Percentiles rank a stretch among this genome's conserved stretches.
Conservation (phyloP, 2,113 vertebrate genomes). For the Mobula hypostoma region DNA sequence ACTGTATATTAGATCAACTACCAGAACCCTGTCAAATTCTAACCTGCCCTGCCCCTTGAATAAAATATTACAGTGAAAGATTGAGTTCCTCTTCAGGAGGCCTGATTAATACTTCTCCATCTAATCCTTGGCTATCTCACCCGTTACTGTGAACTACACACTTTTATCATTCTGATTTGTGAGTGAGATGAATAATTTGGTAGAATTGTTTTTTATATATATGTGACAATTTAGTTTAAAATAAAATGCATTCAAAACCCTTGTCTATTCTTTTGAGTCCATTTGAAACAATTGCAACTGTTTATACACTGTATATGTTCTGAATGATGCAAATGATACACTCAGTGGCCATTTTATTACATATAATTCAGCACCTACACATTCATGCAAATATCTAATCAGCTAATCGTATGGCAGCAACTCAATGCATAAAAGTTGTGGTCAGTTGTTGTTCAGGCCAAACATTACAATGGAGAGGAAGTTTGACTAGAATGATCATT, state of each 20-base stretch:
- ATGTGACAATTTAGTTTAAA: neutral
- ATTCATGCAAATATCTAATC: too few species aligned
- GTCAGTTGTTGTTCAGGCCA: too few species aligned
- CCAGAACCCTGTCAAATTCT: neutral
- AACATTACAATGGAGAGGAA: too few species aligned
- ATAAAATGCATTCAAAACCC: conserved; percentile 18
- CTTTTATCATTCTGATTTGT: neutral
- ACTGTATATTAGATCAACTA: neutral
- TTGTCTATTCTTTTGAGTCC: neutral
- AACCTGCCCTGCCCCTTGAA: neutral
- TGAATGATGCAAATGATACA: too few species aligned
- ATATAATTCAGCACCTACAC: too few species aligned
- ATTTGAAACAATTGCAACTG: neutral
- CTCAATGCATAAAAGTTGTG: too few species aligned
- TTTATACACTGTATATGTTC: neutral
- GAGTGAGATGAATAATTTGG: neutral
- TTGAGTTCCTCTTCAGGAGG: neutral
- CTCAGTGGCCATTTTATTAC: too few species aligned
- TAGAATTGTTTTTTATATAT: neutral
- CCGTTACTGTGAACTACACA: neutral
- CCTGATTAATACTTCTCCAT: neutral
- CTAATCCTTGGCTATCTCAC: neutral
- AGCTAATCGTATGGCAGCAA: too few species aligned
- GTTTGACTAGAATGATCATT: too few species aligned
- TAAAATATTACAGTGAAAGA: neutral